Evolutionary conservation across 2,888 invertebrate genomes (phyloP).

Genomic region (Aethes cnicana): DNA sequence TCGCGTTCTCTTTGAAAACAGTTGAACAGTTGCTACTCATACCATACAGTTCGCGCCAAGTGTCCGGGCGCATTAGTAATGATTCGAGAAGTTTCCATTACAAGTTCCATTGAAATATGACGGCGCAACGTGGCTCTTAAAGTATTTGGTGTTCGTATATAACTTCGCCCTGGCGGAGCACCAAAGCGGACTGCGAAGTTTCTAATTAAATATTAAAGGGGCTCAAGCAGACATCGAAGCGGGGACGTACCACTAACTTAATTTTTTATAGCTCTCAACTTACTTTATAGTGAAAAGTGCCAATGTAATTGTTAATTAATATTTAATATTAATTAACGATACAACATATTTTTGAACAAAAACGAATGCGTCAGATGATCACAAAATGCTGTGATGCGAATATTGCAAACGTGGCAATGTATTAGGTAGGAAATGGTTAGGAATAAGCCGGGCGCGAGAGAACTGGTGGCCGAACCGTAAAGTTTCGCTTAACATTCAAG

Average conservation of each 20-base stretch:
- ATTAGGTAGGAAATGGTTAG: too few relatives aligned
- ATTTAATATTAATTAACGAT: too few relatives aligned
- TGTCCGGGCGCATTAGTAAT: conserved; percentile 28
- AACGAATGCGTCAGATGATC: too few relatives aligned
- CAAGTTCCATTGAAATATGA: conserved; percentile 49
- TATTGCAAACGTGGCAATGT: too few relatives aligned
- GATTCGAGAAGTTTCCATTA: conserved; percentile 29
- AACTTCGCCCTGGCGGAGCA: conserved; percentile 51
- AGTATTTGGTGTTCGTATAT: conserved; percentile 63
- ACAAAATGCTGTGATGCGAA: too few relatives aligned
- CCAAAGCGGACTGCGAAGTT: conserved; percentile 54
- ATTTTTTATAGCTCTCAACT: conserved; percentile 37
- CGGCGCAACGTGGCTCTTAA: conserved; percentile 48
- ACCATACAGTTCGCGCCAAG: conserved; percentile 24
- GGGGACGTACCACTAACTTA: conserved; percentile 42
- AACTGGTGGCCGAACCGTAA: too few relatives aligned
- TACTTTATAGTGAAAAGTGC: too few relatives aligned
- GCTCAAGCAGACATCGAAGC: conserved; percentile 49
- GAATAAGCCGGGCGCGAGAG: too few relatives aligned
- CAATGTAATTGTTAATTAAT: too few relatives aligned
- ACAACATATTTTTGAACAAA: too few relatives aligned
- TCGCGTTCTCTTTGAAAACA: conserved; percentile 19
- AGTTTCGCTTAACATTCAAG: too few relatives aligned
- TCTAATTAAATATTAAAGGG: conserved; percentile 70
- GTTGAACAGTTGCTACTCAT: conserved; percentile 28